Percentiles rank a stretch among this genome's conserved stretches.
These are phyloP conservation scores for Corythaixoides concolor DNA, from an alignment of 2,113 vertebrate genomes.

Conservation along the genomic window DNA sequence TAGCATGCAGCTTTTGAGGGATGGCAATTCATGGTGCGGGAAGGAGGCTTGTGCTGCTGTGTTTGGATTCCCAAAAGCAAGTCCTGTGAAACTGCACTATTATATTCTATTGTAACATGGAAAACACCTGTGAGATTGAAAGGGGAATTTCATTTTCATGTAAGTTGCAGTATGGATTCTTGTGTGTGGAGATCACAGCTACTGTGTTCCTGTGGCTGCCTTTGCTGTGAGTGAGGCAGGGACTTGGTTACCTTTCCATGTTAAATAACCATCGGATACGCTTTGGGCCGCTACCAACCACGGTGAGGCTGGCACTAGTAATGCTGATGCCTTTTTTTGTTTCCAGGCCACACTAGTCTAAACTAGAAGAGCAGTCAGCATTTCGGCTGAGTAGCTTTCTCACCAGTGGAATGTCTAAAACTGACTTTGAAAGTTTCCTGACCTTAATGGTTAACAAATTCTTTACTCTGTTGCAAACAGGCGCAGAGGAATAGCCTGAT, in stretches of 20 bases:
- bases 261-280: background rate
- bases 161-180: background rate
- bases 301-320: background rate
- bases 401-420: background rate
- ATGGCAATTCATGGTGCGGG: background rate
- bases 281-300: background rate
- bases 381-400: background rate
- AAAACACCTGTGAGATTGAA: background rate
- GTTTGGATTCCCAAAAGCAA: background rate
- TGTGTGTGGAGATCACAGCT: background rate
- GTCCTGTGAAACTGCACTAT: background rate
- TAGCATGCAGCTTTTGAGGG: background rate
- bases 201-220: background rate
- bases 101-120: background rate
- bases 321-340: background rate
- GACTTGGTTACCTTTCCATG: background rate
- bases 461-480: background rate
- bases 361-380: background rate
- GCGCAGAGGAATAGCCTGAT: background rate
- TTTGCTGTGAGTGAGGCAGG: background rate
- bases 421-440: background rate
- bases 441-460: background rate
- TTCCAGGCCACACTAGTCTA: background rate
- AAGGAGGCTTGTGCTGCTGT: background rate
- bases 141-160: background rate